These are phyloP conservation scores for Ceyx margarethae DNA, from an alignment of 2,113 vertebrate species.

Conservation along the genomic window DNA sequence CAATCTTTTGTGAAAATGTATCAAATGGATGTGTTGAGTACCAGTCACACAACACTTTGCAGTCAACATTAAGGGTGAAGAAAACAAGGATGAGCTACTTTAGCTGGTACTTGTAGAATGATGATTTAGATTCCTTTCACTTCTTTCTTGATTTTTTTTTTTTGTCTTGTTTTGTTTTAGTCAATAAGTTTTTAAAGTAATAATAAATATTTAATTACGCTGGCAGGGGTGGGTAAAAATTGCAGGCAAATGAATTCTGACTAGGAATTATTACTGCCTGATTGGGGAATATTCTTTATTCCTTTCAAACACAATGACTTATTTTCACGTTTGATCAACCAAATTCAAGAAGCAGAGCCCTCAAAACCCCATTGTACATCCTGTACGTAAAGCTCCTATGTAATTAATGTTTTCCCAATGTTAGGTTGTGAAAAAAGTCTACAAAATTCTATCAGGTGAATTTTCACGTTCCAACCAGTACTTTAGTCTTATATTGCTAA, in stretches of 20 bases:
- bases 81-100: background rate
- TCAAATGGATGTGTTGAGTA: background rate
- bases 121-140: background rate
- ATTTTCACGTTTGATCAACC: no score
- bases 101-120: background rate
- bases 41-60: background rate
- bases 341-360: no score
- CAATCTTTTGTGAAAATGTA: background rate
- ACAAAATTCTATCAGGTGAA: background rate
- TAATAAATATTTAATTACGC: background rate
- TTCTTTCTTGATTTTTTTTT: background rate
- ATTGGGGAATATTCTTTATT: no score
- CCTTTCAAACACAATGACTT: no score
- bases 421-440: background rate
- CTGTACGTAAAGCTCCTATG: fast-evolving
- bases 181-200: background rate
- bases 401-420: background rate
- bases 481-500: background rate
- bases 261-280: no score
- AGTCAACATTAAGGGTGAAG: background rate
- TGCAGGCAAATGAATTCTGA: no score
- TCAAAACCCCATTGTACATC: background rate
- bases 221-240: no score
- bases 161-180: background rate
- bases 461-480: background rate